Percentiles rank a stretch among this genome's conserved stretches.
Conservation (phyloP, 2,888 invertebrate species). For the Villa cingulata region DNA sequence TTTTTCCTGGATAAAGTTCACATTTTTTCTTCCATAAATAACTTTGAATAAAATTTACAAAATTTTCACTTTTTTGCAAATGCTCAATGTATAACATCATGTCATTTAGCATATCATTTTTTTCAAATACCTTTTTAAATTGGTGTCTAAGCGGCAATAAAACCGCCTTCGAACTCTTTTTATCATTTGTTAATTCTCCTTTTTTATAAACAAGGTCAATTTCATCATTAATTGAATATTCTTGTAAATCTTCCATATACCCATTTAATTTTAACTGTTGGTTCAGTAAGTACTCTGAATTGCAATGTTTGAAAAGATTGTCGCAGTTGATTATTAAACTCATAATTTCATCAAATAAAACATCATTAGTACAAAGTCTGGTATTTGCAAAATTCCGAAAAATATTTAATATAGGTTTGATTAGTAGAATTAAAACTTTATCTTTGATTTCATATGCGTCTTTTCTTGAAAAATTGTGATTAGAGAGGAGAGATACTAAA, state of each 20-base stretch:
- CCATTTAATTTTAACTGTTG: constrained; percentile 3
- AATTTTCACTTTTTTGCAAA: not conserved
- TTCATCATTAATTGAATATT: too few relatives aligned
- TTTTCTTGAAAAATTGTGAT: constrained; percentile 12
- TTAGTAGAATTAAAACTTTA: not conserved
- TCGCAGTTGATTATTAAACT: constrained; percentile 3
- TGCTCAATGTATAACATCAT: not conserved
- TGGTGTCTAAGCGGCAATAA: constrained; percentile 7
- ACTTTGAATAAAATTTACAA: constrained; percentile 10
- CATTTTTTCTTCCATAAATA: constrained; percentile 11
- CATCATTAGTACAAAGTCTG: not conserved
- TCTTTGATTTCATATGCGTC: constrained; percentile 11
- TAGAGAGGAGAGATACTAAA: constrained; percentile 3
- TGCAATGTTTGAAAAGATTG: constrained; percentile 7
- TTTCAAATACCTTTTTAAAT: constrained; percentile 11
- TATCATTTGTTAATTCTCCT: too few relatives aligned
- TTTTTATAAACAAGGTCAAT: too few relatives aligned
- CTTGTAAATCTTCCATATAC: constrained; percentile 5
- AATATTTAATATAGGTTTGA: constrained; percentile 7
- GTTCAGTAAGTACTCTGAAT: constrained; percentile 9
- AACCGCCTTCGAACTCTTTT: too few relatives aligned
- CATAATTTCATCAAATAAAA: not conserved
- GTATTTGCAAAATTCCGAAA: not conserved
- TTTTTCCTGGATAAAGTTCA: constrained; percentile 1
- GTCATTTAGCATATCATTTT: constrained; percentile 1